Evolutionary conservation across 2,113 vertebrate genomes (phyloP), one percentile per base, ranked within the genome.

Genomic region (Xenopus borealis): DNA sequence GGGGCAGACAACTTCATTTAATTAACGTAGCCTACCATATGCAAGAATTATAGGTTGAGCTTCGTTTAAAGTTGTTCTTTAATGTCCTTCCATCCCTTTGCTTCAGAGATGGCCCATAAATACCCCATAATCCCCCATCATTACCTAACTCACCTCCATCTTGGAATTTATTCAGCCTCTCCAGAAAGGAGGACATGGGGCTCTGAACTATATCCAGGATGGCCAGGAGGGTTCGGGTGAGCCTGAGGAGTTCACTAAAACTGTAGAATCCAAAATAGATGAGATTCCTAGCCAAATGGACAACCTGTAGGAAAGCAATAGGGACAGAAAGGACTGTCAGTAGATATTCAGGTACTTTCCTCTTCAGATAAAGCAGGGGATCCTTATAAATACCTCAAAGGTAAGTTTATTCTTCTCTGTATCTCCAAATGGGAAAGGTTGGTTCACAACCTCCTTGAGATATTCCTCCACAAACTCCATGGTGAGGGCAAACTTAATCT

Each of bases 191-290:
- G 0, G 91, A 90, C 71, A 93, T 85, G 0, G 95, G 93, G 58
- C 87, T 90, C 84, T 98, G 95, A 40, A 98, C 92, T 71, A 98
- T 96, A 81, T 99, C 97, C 40, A 99, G 85, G 74, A 99, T 99
- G 57, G 96, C 94, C 86, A 99, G 88, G 59, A 99, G 92, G 0
- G 95, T 98, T 79, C 97, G 91, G 0, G 96, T 99, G 72, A 99
- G 91, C 6, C 95, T 89, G 55, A 99, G 88, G 0, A 99, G 88
- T 78, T 99, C 96, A 66, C 92, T 95, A 67, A 99, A 99, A 83
- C 94, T 98, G 40, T 99, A 99, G 89, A 99, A 99, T 59, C 97
- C 97, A 81, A 99, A 99, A 90, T 99, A 99, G 58, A 97, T 96
- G 77, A 99, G 90, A 82, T 98, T 95, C 69, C 96, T 93, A 72